Evolutionary conservation across 1,140 invertebrate genomes (phyloP).

Genomic region (Odontomachus brunneus): DNA sequence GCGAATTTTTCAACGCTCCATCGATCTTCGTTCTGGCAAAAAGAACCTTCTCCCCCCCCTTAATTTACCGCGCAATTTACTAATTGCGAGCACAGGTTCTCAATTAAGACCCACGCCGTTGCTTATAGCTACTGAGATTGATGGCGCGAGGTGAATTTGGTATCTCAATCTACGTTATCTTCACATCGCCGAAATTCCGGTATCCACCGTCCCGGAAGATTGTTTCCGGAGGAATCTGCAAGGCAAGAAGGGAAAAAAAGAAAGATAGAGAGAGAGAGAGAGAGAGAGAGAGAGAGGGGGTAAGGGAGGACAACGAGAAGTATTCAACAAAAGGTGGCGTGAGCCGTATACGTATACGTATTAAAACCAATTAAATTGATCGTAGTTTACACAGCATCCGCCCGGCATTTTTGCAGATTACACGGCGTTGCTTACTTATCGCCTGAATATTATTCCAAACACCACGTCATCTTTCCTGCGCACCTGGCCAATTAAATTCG

Average conservation of each 20-base stretch:
- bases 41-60: constrained; percentile 1
- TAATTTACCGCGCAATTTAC: constrained; percentile 45
- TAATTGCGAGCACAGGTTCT: constrained; percentile 40
- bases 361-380: constrained; percentile 36
- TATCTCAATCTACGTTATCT: constrained; percentile 6
- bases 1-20: constrained; percentile 51
- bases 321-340: neutral
- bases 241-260: too few species aligned
- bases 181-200: neutral
- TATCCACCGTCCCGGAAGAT: neutral
- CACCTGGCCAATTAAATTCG: constrained; percentile 68
- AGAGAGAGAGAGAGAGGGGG: too few species aligned
- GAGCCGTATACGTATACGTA: neutral
- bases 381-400: constrained; percentile 16
- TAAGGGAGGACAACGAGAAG: neutral
- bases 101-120: constrained; percentile 31
- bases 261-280: too few species aligned
- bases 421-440: constrained; percentile 52
- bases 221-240: too few species aligned
- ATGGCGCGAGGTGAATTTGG: constrained; percentile 24
- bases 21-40: constrained; percentile 12
- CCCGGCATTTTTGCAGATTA: constrained; percentile 40
- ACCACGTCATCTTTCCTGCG: constrained; percentile 33
- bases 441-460: constrained; percentile 47
- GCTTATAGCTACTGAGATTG: constrained; percentile 10